Percentiles rank a stretch among this genome's conserved stretches.
Conservation (phyloP, 2,797 vertebrate genomes). For the Anabas testudineus region DNA sequence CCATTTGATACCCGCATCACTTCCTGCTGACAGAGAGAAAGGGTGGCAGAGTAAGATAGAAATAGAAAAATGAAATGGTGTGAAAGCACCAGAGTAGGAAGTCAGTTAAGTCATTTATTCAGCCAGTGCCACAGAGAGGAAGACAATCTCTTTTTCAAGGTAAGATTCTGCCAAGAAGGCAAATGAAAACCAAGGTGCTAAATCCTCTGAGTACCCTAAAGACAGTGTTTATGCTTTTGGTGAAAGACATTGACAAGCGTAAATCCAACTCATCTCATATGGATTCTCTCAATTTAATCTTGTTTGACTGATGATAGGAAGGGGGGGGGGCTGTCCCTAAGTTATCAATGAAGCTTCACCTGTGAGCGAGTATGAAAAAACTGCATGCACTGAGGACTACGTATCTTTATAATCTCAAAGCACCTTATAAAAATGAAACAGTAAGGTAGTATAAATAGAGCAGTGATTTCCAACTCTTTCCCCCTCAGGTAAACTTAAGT, state of each 20-base stretch:
- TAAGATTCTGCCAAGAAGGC: slow-evolving; percentile 28
- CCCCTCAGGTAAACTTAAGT: not conserved
- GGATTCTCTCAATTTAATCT: slow-evolving; percentile 42
- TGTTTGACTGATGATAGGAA: slow-evolving; percentile 11
- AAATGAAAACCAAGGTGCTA: slow-evolving; percentile 39
- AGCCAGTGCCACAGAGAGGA: slow-evolving; percentile 15
- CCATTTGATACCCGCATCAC: slow-evolving; percentile 56
- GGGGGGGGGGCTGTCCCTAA: slow-evolving; percentile 6
- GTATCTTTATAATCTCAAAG: slow-evolving; percentile 16
- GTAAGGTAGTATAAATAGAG: not conserved
- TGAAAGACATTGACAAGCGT: slow-evolving; percentile 14
- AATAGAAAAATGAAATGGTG: slow-evolving; percentile 50
- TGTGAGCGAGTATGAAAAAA: slow-evolving; percentile 18
- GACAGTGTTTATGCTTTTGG: slow-evolving; percentile 4
- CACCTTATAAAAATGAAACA: slow-evolving; percentile 3
- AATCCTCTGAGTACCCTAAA: slow-evolving; percentile 38
- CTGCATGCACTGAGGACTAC: not conserved
- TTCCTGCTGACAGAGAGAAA: slow-evolving; percentile 71
- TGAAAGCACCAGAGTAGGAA: slow-evolving; percentile 40
- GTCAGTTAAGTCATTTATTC: slow-evolving; percentile 59
- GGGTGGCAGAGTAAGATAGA: slow-evolving; percentile 16
- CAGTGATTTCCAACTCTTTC: not conserved
- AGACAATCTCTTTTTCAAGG: slow-evolving; percentile 46
- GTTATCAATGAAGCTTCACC: slow-evolving; percentile 23
- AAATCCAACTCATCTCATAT: slow-evolving; percentile 37